phyloP scores from a whole-genome alignment of 1,140 invertebrate genomes.

The Aphis craccivora region DNA sequence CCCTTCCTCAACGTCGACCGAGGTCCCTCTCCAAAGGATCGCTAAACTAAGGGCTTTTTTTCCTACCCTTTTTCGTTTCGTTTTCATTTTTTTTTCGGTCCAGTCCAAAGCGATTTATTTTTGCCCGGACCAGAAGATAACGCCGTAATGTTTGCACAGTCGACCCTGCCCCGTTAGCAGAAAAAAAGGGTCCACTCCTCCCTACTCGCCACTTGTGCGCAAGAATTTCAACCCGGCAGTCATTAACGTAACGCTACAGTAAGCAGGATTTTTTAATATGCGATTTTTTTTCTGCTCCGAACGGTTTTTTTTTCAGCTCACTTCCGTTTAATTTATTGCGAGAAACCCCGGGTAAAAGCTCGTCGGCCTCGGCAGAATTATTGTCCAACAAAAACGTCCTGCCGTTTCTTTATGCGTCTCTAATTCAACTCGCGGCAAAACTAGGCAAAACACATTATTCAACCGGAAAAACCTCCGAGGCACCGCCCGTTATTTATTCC shows the following conservation, averaged over 20 bases:
- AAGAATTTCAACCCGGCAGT: slow-evolving; percentile 57
- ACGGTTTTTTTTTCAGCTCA: slow-evolving; percentile 42
- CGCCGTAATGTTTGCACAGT: slow-evolving; percentile 57
- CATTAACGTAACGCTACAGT: slow-evolving; percentile 58
- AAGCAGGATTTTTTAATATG: slow-evolving; percentile 58
- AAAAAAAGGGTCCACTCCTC: slow-evolving; percentile 54
- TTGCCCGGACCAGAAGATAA: slow-evolving; percentile 57
- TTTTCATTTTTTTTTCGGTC: slow-evolving; percentile 47
- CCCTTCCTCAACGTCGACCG: background rate
- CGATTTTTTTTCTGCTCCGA: slow-evolving; percentile 17
- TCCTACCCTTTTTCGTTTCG: slow-evolving; percentile 38
- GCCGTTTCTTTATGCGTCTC: slow-evolving; percentile 53
- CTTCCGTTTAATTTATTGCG: slow-evolving; percentile 58
- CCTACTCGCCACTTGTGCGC: slow-evolving; percentile 49
- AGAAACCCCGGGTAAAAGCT: slow-evolving; percentile 56
- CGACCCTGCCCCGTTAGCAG: slow-evolving; percentile 44
- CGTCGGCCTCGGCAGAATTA: slow-evolving; percentile 28
- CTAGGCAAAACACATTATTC: slow-evolving; percentile 54
- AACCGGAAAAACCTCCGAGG: slow-evolving; percentile 54
- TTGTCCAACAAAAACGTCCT: slow-evolving; percentile 52
- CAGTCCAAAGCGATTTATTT: slow-evolving; percentile 56
- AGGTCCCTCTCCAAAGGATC: slow-evolving; percentile 48
- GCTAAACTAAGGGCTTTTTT: slow-evolving; percentile 56
- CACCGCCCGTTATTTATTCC: slow-evolving; percentile 54
- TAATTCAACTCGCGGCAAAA: slow-evolving; percentile 40